Conservation (phyloP, 2,888 invertebrate species). For the Pycnomerus fuliginosus region DNA sequence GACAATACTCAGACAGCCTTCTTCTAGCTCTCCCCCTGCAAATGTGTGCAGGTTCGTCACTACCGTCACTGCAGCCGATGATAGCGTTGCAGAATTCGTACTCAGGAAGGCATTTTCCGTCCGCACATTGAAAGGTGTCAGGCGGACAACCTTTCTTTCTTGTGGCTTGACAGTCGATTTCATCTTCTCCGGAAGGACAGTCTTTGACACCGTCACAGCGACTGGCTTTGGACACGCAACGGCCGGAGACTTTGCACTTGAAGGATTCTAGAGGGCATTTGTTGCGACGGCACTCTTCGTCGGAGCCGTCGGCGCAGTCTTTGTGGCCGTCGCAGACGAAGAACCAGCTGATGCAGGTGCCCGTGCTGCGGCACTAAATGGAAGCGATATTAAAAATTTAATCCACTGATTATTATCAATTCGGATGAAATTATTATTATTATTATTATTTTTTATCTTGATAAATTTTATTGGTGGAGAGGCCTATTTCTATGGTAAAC, state of each 20-base stretch:
- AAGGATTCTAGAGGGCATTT: constrained; percentile 73
- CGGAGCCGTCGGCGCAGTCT: constrained; percentile 84
- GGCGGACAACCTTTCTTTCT: constrained; percentile 65
- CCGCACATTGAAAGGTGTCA: constrained; percentile 80
- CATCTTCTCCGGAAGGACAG: constrained; percentile 67
- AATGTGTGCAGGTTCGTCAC: constrained; percentile 81
- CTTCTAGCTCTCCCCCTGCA: constrained; percentile 63
- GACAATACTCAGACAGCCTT: constrained; percentile 65
- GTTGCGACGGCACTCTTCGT: constrained; percentile 74
- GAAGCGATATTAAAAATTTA: constrained; percentile 2
- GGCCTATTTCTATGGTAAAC: too few relatives aligned
- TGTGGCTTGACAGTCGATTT: constrained; percentile 51
- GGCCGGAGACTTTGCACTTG: constrained; percentile 65
- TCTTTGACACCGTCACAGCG: constrained; percentile 79
- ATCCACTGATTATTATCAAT: too few relatives aligned
- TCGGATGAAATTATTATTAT: too few relatives aligned
- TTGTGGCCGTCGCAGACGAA: constrained; percentile 86
- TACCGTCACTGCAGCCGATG: constrained; percentile 78
- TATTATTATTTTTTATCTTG: too few relatives aligned
- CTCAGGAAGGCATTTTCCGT: constrained; percentile 85
- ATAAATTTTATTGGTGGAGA: too few relatives aligned
- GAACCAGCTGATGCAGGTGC: constrained; percentile 89
- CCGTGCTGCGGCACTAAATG: constrained; percentile 76
- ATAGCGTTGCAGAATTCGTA: constrained; percentile 92
- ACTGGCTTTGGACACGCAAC: constrained; percentile 76